These are phyloP conservation scores for Brachyistius frenatus DNA, from an alignment of 2,113 vertebrate genomes.

Conservation along the genomic window DNA sequence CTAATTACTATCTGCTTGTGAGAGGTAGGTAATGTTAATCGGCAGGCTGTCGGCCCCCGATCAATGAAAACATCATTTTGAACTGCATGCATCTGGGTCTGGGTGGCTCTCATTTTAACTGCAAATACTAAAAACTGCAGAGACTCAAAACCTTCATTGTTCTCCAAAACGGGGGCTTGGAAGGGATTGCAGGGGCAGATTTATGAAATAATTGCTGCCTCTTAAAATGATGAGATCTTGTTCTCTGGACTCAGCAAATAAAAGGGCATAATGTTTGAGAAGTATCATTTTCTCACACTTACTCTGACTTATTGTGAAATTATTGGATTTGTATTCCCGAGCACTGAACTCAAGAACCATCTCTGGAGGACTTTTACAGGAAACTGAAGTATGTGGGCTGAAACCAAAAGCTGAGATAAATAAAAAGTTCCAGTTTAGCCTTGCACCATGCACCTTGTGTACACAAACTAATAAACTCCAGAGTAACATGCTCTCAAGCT, in stretches of 20 bases:
- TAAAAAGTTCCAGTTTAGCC: background rate
- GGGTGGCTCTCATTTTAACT: constrained; percentile 19
- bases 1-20: background rate
- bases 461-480: constrained; percentile 21
- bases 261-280: constrained; percentile 27
- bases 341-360: constrained; percentile 19
- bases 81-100: background rate
- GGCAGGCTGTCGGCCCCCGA: background rate
- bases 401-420: constrained; percentile 37
- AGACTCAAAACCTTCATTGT: constrained; percentile 61
- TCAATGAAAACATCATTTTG: constrained; percentile 29
- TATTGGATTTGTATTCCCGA: constrained; percentile 56
- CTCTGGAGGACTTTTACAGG: constrained; percentile 32
- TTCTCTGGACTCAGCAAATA: constrained; percentile 65
- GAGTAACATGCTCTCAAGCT: constrained; percentile 13
- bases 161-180: constrained; percentile 47
- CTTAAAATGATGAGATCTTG: constrained; percentile 65
- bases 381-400: constrained; percentile 39
- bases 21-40: too few species aligned
- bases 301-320: constrained; percentile 59
- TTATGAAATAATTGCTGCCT: constrained; percentile 67
- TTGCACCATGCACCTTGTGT: constrained; percentile 29
- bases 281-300: constrained; percentile 61
- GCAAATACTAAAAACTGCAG: constrained; percentile 18
- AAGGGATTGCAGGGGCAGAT: constrained; percentile 48